Percentiles rank a stretch among this genome's conserved stretches.
Conservation (phyloP, 2,797 vertebrate genomes). For the Prunella strophiata region DNA sequence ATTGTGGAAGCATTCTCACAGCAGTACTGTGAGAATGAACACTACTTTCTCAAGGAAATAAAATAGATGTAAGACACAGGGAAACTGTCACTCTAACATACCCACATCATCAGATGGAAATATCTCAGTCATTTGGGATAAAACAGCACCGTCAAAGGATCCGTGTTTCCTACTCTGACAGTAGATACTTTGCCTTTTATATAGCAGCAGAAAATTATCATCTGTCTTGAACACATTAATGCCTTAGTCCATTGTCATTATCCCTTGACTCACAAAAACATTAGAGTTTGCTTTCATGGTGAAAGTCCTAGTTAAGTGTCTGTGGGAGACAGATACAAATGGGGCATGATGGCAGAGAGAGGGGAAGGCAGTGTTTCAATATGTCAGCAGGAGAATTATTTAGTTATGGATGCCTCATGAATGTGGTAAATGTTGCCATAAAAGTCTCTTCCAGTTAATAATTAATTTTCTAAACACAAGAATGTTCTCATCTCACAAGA, state of each 20-base stretch:
- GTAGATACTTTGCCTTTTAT: constrained; percentile 36
- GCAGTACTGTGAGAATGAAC: background rate
- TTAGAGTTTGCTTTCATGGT: background rate
- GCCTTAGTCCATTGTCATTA: constrained; percentile 36
- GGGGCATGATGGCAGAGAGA: background rate
- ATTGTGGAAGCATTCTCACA: background rate
- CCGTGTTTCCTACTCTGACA: constrained; percentile 30
- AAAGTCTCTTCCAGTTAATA: constrained; percentile 14
- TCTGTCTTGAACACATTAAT: constrained; percentile 21
- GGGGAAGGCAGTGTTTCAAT: background rate
- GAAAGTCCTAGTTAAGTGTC: background rate
- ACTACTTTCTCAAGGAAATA: background rate
- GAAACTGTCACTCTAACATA: constrained; percentile 14
- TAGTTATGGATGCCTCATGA: background rate
- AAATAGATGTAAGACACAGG: constrained; percentile 10
- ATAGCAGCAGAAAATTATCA: constrained; percentile 33
- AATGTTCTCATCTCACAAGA: background rate
- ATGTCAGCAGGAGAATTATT: constrained; percentile 31
- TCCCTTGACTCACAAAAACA: background rate
- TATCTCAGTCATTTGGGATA: constrained; percentile 35
- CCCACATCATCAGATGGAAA: constrained; percentile 48
- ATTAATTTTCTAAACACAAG: background rate
- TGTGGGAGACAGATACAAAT: background rate
- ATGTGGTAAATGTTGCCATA: constrained; percentile 3
- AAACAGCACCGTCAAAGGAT: constrained; percentile 45